These are phyloP conservation scores for Channa striata DNA, from an alignment of 2,797 vertebrate genomes.

Conservation along the genomic window DNA sequence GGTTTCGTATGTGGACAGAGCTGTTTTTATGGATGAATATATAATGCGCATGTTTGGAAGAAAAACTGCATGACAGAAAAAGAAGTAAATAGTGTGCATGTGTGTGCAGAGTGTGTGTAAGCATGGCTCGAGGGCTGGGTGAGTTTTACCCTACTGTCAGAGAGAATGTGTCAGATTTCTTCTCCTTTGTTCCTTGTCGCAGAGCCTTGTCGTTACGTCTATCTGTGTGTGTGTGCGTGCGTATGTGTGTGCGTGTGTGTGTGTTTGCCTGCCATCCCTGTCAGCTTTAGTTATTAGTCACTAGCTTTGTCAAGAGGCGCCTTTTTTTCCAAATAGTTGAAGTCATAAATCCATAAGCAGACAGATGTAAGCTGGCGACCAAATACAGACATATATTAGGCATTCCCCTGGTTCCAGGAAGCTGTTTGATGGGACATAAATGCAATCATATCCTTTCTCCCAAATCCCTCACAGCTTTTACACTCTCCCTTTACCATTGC, in stretches of 20 bases:
- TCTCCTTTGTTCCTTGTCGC: constrained; percentile 83
- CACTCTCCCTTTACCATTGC: constrained; percentile 66
- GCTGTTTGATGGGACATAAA: constrained; percentile 83
- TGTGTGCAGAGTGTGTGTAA: constrained; percentile 37
- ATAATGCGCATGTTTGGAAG: constrained; percentile 29
- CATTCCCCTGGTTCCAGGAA: constrained; percentile 80
- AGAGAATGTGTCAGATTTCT: constrained; percentile 84
- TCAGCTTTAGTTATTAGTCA: constrained; percentile 88
- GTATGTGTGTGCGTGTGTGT: constrained; percentile 33
- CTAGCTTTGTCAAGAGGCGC: constrained; percentile 79
- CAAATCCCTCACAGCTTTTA: constrained; percentile 80
- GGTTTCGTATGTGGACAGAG: constrained; percentile 1
- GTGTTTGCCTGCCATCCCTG: constrained; percentile 78
- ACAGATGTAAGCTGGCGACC: constrained; percentile 86
- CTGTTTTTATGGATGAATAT: constrained; percentile 43
- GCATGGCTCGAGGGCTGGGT: constrained; percentile 72
- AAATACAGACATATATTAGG: constrained; percentile 86
- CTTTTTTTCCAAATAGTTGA: constrained; percentile 77
- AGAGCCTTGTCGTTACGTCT: constrained; percentile 73
- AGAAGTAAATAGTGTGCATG: constrained; percentile 34
- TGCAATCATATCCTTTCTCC: constrained; percentile 82
- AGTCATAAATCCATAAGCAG: constrained; percentile 87
- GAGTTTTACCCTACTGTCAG: constrained; percentile 84
- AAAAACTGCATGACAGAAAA: constrained; percentile 34
- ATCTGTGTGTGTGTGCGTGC: constrained; percentile 48